phyloP scores from a whole-genome alignment of 2,888 invertebrate species.

The Lasius fuliginosus region DNA sequence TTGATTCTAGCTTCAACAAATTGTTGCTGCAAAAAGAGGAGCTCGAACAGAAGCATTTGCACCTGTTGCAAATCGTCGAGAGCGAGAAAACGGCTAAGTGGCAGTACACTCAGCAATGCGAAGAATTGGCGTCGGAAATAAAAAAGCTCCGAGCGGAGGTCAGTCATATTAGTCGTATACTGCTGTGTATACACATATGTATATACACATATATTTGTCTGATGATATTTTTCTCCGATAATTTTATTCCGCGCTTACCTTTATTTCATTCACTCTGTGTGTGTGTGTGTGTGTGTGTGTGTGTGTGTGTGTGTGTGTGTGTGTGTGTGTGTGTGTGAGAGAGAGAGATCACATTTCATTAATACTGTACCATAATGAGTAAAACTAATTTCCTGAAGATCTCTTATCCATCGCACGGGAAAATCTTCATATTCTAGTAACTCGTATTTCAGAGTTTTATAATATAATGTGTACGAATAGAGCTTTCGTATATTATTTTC shows the following conservation, averaged over 20 bases:
- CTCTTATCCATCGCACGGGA: neutral
- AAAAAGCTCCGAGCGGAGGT: slow-evolving; percentile 96
- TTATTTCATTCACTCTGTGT: neutral
- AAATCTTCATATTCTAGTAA: neutral
- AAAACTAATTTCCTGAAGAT: neutral
- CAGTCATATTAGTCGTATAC: slow-evolving; percentile 62
- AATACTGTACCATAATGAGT: neutral
- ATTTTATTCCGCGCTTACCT: neutral
- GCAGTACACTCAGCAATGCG: slow-evolving; percentile 97
- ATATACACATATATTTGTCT: neutral
- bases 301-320: too few relatives aligned
- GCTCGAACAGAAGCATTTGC: slow-evolving; percentile 96
- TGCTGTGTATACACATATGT: too few relatives aligned
- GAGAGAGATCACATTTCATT: neutral
- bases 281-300: too few relatives aligned
- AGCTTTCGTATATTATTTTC: neutral
- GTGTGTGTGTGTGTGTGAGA: too few relatives aligned
- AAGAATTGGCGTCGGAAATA: slow-evolving; percentile 95
- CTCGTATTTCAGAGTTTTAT: neutral
- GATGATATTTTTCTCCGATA: neutral
- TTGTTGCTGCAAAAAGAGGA: slow-evolving; percentile 95
- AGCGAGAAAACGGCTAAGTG: slow-evolving; percentile 97
- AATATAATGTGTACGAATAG: neutral
- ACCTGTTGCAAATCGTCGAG: slow-evolving; percentile 95
- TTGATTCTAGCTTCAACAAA: slow-evolving; percentile 93